Base-by-base conservation (phyloP, 1,140 invertebrate species). In the Drosophila varians region DNA sequence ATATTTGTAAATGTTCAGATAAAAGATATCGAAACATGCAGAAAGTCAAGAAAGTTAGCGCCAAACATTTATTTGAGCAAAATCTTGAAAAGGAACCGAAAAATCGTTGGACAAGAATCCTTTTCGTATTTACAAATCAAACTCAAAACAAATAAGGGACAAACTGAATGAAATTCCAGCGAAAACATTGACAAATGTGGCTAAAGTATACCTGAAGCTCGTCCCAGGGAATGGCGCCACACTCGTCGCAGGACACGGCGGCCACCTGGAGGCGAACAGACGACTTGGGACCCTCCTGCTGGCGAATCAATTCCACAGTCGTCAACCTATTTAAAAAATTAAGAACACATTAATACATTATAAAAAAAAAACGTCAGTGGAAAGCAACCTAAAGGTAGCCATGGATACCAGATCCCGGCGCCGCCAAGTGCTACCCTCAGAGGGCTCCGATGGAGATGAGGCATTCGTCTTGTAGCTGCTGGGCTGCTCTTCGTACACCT, bases 171-270 rank as follows among this genome's bases (percentile, higher is more conserved):
- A 7, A n/a, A 45, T n/a, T 40, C 19, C 6, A 31, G 55, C 14
- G n/a, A 34, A 73, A 49, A 18, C 14, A 48, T 14, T 12, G 28
- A 5, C 42, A 48, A 55, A n/a, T 14, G n/a, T 19, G 7, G 3
- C 12, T 42, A 4, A 47, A 18, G 19, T 71, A 6, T 56, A 97
- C 96, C 95, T 98, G 97, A 92, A 99, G 96, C 92, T 98, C 97
- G 89, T 98, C 97, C 95, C 96, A 98, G 3, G 96, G 95, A 88
- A 98, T 97, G 43, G 96, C 95, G 5, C 94, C 93, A 90, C 96
- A 97, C 90, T 98, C 97, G 73, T 97, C 95, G 47, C 94, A 94
- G 9, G 92, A 92, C 6, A 98, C 92, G 75, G 96, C 95, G 5
- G 95, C 94, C 9, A 97, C 94, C 82, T 97, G 96, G 16, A 96